Evolutionary conservation across 2,797 vertebrate genomes (phyloP), one percentile per base, ranked within the genome.

Genomic region (Clamator glandarius): DNA sequence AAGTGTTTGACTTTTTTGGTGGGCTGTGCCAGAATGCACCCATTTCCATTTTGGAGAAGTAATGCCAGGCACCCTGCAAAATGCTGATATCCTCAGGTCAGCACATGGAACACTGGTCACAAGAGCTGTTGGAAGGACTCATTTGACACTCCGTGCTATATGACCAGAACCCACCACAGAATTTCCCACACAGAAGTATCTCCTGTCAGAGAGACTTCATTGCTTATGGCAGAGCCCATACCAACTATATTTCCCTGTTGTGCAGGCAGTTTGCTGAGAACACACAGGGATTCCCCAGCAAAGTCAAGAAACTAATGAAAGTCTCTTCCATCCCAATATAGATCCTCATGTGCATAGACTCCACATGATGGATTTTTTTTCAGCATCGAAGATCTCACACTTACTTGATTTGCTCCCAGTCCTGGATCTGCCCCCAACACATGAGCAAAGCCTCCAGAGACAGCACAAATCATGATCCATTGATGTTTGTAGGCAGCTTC

Each of bases 271-370:
- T 95, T 14, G 2, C 68, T 70, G 67, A 74, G 12, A 70, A 52
- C 54, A 36, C 61, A 50, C 25, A 55, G 28, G 31, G 41, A 72
- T 77, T 72, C 48, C 15, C 17, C 86, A 87, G 44, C 29, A 87
- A 82, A 94, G 78, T 57, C 90, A 87, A 79, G 87, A 82, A 90
- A 92, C 54, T 77, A 89, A 89, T 39, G 64, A 76, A 93, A 94
- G 31, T 61, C 61, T 64, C 58, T 80, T 78, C 81, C 35, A 39
- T 73, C 79, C 72, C 90, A 73, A 19, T 31, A 76, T 13, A 74
- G 59, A 54, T 72, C 41, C 63, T 73, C 57, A 57, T 36, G 28
- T 58, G 46, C 54, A 58, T 76, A 6, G 1, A 29, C 55, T 66
- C 33, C 12, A 3, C 6, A 17, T 31, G 41, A 31, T 9, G 29